Evolutionary conservation across 2,797 vertebrate genomes (phyloP).

Genomic region (Diplodus puntazzo): DNA sequence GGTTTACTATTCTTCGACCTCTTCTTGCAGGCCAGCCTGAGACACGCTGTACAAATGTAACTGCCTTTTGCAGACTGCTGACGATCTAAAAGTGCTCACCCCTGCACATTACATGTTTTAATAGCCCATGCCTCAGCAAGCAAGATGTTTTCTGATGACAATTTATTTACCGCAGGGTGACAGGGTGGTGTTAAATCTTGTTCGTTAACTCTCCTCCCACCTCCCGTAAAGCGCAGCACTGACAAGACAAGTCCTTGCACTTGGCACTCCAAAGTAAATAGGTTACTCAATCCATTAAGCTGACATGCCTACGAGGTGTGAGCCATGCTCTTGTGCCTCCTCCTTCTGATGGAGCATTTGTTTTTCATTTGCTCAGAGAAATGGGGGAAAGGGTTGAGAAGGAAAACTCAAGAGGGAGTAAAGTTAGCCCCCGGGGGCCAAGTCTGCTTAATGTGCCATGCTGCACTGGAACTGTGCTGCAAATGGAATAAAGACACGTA

Average conservation of each 20-base stretch:
- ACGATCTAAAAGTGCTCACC: constrained; percentile 32
- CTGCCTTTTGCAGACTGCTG: constrained; percentile 40
- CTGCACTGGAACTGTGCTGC: constrained; percentile 82
- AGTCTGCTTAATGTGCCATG: constrained; percentile 89
- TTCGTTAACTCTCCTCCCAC: constrained; percentile 56
- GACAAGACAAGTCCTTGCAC: constrained; percentile 69
- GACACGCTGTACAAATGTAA: constrained; percentile 26
- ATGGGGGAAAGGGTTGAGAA: constrained; percentile 52
- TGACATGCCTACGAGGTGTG: constrained; percentile 83
- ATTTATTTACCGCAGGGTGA: constrained; percentile 61
- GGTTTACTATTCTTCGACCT: constrained; percentile 59
- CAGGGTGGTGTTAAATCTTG: constrained; percentile 56
- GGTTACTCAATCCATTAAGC: constrained; percentile 84
- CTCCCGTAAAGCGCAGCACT: constrained; percentile 46
- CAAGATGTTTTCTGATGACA: constrained; percentile 62
- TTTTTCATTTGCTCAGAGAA: constrained; percentile 87
- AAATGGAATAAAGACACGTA: constrained; percentile 85
- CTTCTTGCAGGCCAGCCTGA: constrained; percentile 39
- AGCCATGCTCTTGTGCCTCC: constrained; percentile 76
- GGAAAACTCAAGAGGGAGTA: constrained; percentile 75
- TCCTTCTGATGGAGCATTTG: constrained; percentile 86
- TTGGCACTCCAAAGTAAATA: constrained; percentile 79
- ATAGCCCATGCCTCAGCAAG: constrained; percentile 50
- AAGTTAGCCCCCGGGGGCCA: constrained; percentile 82
- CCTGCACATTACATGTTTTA: constrained; percentile 55